Evolutionary conservation across 2,888 invertebrate genomes (phyloP).

Genomic region (Phanerotoma sp.): DNA sequence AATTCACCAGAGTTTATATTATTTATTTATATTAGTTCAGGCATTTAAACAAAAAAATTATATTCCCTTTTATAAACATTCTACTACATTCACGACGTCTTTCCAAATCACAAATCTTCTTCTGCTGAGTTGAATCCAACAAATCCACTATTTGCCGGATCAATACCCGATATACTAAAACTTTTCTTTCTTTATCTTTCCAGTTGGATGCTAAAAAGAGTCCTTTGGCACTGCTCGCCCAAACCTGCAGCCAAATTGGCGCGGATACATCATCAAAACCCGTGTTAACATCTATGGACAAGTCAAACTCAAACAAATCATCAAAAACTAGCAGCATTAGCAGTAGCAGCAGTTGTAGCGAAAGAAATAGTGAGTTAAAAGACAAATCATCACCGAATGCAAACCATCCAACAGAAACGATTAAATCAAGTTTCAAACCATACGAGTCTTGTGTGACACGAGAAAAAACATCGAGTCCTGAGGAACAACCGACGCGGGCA

Average conservation of each 20-base stretch:
- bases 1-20: too few relatives aligned
- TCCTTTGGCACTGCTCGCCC: slow-evolving; percentile 90
- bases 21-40: too few relatives aligned
- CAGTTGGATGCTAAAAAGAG: slow-evolving; percentile 97
- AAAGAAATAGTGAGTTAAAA: slow-evolving; percentile 53
- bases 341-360: too few relatives aligned
- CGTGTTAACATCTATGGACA: slow-evolving; percentile 72
- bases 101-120: too few relatives aligned
- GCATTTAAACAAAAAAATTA: too few relatives aligned
- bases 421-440: slow-evolving; percentile 72
- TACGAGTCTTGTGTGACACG: slow-evolving; percentile 70
- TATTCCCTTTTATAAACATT: too few relatives aligned
- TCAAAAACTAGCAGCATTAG: too few relatives aligned
- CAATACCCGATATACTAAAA: too few relatives aligned
- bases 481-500: slow-evolving; percentile 62
- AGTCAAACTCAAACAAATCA: slow-evolving; percentile 57
- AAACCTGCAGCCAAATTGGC: slow-evolving; percentile 97
- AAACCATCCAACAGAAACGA: slow-evolving; percentile 29
- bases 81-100: too few relatives aligned
- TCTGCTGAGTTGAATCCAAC: too few relatives aligned
- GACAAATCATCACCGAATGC: slow-evolving; percentile 65
- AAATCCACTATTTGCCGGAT: too few relatives aligned
- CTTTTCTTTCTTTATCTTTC: too few relatives aligned
- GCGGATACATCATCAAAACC: slow-evolving; percentile 84
- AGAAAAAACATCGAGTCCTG: slow-evolving; percentile 69